Evolutionary conservation across 2,888 invertebrate genomes (phyloP).

Genomic region (Dynastes grantii): DNA sequence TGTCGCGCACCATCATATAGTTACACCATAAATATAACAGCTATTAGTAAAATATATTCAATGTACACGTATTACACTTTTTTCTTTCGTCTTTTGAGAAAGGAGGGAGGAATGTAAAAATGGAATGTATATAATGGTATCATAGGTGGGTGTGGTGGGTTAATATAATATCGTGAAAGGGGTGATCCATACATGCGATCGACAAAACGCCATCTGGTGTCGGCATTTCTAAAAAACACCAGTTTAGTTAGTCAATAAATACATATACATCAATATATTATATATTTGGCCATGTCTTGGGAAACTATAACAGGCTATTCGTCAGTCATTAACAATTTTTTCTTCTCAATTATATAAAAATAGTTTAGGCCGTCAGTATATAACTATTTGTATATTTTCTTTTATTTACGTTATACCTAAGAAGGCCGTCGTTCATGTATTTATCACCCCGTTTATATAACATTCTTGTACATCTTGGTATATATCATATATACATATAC

Average conservation of each 20-base stretch:
- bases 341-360: constrained; percentile 62
- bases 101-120: constrained; percentile 36
- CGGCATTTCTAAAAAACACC: constrained; percentile 46
- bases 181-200: constrained; percentile 54
- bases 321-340: constrained; percentile 65
- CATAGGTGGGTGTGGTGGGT: constrained; percentile 36
- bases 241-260: constrained; percentile 29
- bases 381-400: constrained; percentile 59
- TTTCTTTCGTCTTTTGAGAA: constrained; percentile 14
- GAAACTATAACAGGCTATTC: constrained; percentile 65
- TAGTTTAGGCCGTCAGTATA: constrained; percentile 67
- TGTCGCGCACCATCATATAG: constrained; percentile 54
- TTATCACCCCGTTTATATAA: constrained; percentile 52
- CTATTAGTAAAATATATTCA: constrained; percentile 69
- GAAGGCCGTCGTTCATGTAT: constrained; percentile 57
- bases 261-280: constrained; percentile 23
- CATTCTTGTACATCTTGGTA: constrained; percentile 8
- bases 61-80: constrained; percentile 63
- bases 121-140: constrained; percentile 33
- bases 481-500: constrained; percentile 35
- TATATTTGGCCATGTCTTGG: constrained; percentile 56
- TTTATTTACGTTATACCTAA: constrained; percentile 48
- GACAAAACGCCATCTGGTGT: constrained; percentile 52
- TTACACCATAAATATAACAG: constrained; percentile 55
- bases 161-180: constrained; percentile 34